A percentile compares a stretch with the other conserved stretches of the same genome.
These are phyloP conservation scores for Anaspis maculata DNA, from an alignment of 2,888 invertebrate genomes.

Conservation along the genomic window DNA sequence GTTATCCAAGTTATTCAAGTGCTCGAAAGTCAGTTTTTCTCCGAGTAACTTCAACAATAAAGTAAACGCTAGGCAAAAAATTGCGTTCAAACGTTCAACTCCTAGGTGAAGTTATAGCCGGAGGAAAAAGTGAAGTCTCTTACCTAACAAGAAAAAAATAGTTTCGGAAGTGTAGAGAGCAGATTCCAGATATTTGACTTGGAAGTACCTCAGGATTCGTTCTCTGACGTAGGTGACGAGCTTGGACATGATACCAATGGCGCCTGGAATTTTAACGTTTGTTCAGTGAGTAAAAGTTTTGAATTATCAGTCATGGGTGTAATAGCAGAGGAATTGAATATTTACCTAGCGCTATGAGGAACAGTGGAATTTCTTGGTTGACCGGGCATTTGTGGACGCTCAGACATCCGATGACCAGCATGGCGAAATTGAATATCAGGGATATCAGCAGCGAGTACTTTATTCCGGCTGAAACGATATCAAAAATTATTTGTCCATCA, in stretches of 20 bases:
- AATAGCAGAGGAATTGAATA: background rate
- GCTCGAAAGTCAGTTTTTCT: too few species aligned
- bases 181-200: constrained; percentile 23
- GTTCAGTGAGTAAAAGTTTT: background rate
- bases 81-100: too few species aligned
- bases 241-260: constrained; percentile 29
- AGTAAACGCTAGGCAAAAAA: too few species aligned
- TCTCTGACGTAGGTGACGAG: constrained; percentile 18
- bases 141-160: constrained; percentile 28
- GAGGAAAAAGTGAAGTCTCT: too few species aligned
- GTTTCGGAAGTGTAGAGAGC: constrained; percentile 26
- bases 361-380: constrained; percentile 31
- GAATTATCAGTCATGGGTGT: background rate
- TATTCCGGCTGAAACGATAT: constrained; percentile 31
- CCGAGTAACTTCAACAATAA: too few species aligned
- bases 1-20: constrained; percentile 1
- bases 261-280: too few species aligned
- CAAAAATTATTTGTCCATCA: too few species aligned
- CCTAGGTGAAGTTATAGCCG: constrained; percentile 1
- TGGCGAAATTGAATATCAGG: constrained; percentile 24
- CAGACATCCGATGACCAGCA: constrained; percentile 28
- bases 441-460: constrained; percentile 24
- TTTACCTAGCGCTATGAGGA: constrained; percentile 31
- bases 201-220: constrained; percentile 13
- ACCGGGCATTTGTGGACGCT: constrained; percentile 30